phyloP scores from a whole-genome alignment of 2,113 vertebrate species.

The Malurus alboscapulatus region DNA sequence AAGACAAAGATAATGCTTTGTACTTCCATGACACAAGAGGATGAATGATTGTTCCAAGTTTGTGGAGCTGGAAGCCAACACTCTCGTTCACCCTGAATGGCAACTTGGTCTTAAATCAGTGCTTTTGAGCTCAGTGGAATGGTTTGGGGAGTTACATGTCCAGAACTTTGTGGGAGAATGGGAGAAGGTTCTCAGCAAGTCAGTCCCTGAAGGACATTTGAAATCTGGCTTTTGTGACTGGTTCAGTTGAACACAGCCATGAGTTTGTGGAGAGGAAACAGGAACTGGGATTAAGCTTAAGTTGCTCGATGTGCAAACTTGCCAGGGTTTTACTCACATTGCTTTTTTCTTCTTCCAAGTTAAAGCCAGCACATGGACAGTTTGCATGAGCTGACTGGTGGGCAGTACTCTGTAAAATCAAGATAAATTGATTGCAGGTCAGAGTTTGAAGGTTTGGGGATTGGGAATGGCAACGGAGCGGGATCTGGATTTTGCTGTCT shows the following conservation, averaged over 20 bases:
- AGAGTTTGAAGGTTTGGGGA: background rate
- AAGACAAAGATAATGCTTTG: background rate
- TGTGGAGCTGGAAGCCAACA: background rate
- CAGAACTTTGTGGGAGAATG: background rate
- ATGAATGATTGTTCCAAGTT: background rate
- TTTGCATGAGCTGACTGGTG: background rate
- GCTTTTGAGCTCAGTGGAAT: background rate
- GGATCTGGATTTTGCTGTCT: background rate
- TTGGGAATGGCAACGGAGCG: background rate
- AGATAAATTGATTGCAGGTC: background rate
- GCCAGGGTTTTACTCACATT: background rate
- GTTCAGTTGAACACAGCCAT: background rate
- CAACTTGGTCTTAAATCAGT: background rate
- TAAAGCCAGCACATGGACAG: background rate
- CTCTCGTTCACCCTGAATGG: background rate
- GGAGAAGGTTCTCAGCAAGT: background rate
- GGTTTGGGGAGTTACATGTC: background rate
- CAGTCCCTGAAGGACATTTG: background rate
- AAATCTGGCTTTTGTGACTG: background rate
- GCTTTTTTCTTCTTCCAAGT: constrained; percentile 25
- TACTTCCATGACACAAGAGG: background rate
- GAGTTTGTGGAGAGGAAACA: background rate
- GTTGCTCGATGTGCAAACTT: background rate
- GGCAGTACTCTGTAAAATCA: background rate
- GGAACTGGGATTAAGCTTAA: background rate